phyloP scores from a whole-genome alignment of 2,113 vertebrate species.

The Rhipidura dahli region DNA sequence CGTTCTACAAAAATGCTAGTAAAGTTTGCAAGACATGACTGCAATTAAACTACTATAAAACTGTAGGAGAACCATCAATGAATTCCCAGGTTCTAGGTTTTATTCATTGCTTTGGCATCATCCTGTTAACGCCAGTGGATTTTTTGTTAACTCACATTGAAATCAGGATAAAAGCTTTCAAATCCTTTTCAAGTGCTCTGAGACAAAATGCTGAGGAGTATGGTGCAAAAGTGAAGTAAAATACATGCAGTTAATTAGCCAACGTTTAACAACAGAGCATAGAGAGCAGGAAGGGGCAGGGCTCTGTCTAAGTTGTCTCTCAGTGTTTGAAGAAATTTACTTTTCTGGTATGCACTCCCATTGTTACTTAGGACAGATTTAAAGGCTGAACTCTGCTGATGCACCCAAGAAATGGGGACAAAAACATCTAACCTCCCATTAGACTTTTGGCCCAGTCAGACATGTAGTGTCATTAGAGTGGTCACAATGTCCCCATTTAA shows the following conservation, averaged over 20 bases:
- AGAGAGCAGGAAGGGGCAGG: background rate
- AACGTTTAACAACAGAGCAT: background rate
- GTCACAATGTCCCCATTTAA: background rate
- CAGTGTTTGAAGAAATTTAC: background rate
- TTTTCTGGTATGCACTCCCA: background rate
- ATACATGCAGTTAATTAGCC: background rate
- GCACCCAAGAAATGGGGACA: background rate
- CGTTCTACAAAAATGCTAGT: background rate
- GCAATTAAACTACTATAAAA: background rate
- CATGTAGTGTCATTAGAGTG: background rate
- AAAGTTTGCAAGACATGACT: background rate
- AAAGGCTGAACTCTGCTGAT: background rate
- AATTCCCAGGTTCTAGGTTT: background rate
- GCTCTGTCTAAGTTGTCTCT: background rate
- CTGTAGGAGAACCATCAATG: background rate
- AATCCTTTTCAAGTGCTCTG: background rate
- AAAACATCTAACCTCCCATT: background rate
- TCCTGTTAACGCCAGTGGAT: accelerated
- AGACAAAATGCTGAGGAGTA: background rate
- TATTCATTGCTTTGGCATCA: background rate
- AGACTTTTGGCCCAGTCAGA: background rate
- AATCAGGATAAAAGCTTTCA: background rate
- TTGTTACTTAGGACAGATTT: background rate
- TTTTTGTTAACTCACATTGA: background rate
- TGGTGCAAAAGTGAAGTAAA: background rate